phyloP scores from a whole-genome alignment of 2,797 vertebrate genomes.

The Manis crassicaudata region DNA sequence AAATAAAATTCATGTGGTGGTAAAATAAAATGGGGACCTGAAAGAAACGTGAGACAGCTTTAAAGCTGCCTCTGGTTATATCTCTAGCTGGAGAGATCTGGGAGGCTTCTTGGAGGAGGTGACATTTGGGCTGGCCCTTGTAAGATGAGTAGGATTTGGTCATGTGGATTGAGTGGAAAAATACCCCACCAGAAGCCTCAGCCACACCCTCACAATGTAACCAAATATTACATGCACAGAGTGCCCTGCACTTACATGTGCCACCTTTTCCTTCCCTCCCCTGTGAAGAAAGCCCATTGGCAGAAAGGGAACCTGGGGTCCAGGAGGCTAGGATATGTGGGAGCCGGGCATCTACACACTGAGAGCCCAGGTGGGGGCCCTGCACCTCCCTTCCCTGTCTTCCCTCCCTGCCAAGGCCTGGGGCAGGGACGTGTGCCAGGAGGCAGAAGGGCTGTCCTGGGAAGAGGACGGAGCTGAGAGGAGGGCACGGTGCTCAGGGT shows the following conservation, averaged over 20 bases:
- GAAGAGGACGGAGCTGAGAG: background rate
- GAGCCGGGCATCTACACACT: background rate
- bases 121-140: background rate
- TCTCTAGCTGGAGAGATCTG: background rate
- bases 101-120: background rate
- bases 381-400: background rate
- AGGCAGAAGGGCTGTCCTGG: background rate
- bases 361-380: rapidly evolving
- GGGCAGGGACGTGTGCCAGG: rapidly evolving
- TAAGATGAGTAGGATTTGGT: background rate
- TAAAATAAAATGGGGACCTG: background rate
- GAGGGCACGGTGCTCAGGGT: background rate
- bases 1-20: background rate
- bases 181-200: background rate
- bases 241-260: rapidly evolving
- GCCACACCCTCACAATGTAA: background rate
- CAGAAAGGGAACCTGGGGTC: too few species aligned
- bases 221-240: background rate
- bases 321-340: background rate
- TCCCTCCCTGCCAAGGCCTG: background rate
- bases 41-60: background rate
- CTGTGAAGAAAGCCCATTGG: rapidly evolving
- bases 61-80: background rate
- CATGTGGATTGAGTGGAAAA: background rate
- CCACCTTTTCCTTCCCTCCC: background rate